Evolutionary conservation across 2,888 invertebrate species (phyloP), one percentile per base, ranked within the genome.

Genomic region (Dicycla oo): DNA sequence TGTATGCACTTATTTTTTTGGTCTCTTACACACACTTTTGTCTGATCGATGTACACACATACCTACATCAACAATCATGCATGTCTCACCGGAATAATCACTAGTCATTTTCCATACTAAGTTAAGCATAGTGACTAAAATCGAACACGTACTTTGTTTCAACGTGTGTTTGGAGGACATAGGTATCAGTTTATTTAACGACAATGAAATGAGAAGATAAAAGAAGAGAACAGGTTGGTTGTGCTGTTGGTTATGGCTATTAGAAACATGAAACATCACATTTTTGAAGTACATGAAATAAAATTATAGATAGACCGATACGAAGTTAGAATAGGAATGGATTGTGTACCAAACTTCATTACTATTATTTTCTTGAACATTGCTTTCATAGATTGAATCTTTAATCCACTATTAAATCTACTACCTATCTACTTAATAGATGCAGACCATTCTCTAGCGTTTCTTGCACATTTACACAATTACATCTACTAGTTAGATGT

Each of bases 1-100:
- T 91, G 89, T 93, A 89, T 93, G 93, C 94, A 94, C 93, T 87
- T 88, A 87, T 88, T 88, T 85, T 84, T 88, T 88, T 86, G 88
- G 80, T 77, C 64, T 62, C 81, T 86, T 83, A 82, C 78, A 80
- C 69, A 82, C 80, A 76, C 75, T 83, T 87, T 86, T 89, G 78
- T 88, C 87, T 86, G 82, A 87, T 89, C 81, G 83, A 87, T 90
- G 86, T 90, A 91, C 88, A 87, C 80, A 83, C 86, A 88, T 87
- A 86, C 80, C 86, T 85, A 88, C 87, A 90, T 90, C 82, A 83
- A 69, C 64, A 88, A 89, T 87, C 89, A 92, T 94, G 94, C 94
- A 95, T 95, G 94, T 87, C 82, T 92, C 91, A 92, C 87, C 80
- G 85, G 86, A 85, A 84, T 82, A 68, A 81, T 87, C 86, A 85